Conservation (phyloP, 2,113 vertebrate species). For the Eurystomus gularis region DNA sequence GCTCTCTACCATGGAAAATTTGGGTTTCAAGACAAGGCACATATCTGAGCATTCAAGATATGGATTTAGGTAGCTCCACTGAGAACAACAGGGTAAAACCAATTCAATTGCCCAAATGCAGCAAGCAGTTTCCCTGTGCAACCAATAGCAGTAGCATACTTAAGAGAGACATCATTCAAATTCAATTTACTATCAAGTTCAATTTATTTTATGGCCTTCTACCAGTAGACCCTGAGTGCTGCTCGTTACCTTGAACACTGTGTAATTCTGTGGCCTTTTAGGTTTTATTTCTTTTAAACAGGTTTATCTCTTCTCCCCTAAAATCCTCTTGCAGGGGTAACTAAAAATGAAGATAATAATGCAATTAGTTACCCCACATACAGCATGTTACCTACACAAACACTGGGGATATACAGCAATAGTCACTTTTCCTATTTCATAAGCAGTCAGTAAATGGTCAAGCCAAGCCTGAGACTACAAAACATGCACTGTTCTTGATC, state of each 20-base stretch:
- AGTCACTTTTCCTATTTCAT: neutral
- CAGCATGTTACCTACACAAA: neutral
- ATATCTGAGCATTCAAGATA: neutral
- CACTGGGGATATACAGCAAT: neutral
- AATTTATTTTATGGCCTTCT: neutral
- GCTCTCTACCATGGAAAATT: neutral
- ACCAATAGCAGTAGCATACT: neutral
- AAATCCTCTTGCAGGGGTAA: neutral
- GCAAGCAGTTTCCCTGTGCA: neutral
- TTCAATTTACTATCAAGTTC: neutral
- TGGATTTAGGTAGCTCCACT: neutral
- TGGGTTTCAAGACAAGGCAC: neutral
- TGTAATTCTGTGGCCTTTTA: neutral
- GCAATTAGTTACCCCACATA: neutral
- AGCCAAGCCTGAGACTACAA: neutral
- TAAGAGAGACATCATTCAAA: neutral
- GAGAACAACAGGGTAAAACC: neutral
- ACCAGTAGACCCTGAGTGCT: neutral
- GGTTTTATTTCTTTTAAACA: neutral
- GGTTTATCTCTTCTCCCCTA: neutral
- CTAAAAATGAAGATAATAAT: neutral
- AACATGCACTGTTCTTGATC: neutral
- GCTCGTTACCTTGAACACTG: neutral
- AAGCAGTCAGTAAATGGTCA: neutral
- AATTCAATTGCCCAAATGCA: neutral